phyloP scores from a whole-genome alignment of 2,113 vertebrate genomes.

The Melozone crissalis region DNA sequence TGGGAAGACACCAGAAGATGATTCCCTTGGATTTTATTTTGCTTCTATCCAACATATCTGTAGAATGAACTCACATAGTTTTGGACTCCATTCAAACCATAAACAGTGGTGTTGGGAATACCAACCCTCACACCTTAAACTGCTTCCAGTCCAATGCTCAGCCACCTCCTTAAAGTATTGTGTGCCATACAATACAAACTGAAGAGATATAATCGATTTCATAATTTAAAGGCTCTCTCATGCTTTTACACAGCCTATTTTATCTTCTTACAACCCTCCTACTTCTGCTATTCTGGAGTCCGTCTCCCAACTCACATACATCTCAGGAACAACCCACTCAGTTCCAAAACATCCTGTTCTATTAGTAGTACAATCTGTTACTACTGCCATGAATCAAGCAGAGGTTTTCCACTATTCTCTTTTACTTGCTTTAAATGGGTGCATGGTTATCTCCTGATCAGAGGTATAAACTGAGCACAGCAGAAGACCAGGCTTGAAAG shows the following conservation, averaged over 20 bases:
- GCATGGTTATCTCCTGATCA: conserved; percentile 30
- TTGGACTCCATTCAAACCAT: background rate
- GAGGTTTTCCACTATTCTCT: background rate
- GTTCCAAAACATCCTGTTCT: background rate
- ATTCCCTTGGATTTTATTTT: background rate
- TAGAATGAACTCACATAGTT: background rate
- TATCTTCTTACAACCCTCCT: background rate
- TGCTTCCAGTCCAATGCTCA: background rate
- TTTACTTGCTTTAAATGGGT: background rate
- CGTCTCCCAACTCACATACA: background rate
- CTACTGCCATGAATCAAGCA: background rate
- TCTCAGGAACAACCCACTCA: background rate
- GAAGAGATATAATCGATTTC: background rate
- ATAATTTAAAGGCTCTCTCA: background rate
- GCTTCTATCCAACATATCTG: background rate
- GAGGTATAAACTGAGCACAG: conserved; percentile 14
- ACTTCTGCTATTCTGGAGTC: background rate
- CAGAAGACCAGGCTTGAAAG: conserved; percentile 1
- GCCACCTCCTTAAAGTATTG: background rate
- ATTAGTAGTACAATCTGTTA: background rate
- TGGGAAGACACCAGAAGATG: background rate
- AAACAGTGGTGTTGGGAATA: background rate
- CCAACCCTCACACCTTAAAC: background rate
- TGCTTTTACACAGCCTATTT: background rate
- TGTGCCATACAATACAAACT: too few species aligned